Conservation (phyloP, 2,888 invertebrate species). For the Neoaliturus tenellus region DNA sequence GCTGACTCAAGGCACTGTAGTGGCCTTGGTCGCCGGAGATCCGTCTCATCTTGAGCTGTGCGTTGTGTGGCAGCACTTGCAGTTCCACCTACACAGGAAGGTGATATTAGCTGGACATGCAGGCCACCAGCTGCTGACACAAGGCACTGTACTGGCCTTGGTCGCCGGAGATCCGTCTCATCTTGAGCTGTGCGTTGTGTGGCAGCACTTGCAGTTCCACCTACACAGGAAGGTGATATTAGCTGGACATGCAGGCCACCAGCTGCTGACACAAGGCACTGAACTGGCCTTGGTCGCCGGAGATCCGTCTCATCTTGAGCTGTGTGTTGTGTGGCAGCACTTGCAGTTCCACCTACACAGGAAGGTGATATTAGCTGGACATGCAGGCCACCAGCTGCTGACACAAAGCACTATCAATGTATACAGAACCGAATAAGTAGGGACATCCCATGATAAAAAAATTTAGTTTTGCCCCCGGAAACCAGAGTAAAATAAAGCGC, state of each 20-base stretch:
- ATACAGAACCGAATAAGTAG: too few species aligned
- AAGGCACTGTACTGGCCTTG: slow-evolving; percentile 91
- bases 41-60: slow-evolving; percentile 87
- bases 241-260: slow-evolving; percentile 85
- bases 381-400: slow-evolving; percentile 92
- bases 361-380: slow-evolving; percentile 72
- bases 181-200: slow-evolving; percentile 80
- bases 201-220: slow-evolving; percentile 86
- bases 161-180: slow-evolving; percentile 92
- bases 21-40: slow-evolving; percentile 92
- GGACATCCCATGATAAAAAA: too few species aligned
- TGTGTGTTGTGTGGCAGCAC: slow-evolving; percentile 78
- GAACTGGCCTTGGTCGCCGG: slow-evolving; percentile 92
- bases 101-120: slow-evolving; percentile 77
- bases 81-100: slow-evolving; percentile 78
- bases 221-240: slow-evolving; percentile 68
- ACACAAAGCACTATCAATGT: slow-evolving; percentile 91
- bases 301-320: slow-evolving; percentile 89
- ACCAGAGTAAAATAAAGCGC: too few species aligned
- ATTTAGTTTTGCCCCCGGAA: too few species aligned
- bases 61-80: slow-evolving; percentile 77
- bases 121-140: slow-evolving; percentile 91
- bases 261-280: slow-evolving; percentile 92
- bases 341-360: slow-evolving; percentile 81
- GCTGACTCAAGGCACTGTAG: slow-evolving; percentile 91